Base-by-base conservation (phyloP, 2,113 vertebrate species). In the Siniperca chuatsi region DNA sequence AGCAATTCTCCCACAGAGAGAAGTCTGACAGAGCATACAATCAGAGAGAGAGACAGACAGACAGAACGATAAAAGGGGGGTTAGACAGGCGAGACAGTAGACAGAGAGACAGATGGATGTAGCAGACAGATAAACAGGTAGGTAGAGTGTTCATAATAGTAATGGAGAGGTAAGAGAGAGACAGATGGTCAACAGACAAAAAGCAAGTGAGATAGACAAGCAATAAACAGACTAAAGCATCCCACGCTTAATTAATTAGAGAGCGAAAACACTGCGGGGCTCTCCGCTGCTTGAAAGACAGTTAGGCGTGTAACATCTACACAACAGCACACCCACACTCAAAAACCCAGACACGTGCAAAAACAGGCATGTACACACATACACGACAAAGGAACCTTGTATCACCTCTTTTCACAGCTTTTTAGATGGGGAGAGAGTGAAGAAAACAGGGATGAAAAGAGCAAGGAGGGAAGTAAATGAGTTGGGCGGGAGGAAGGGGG, bases 191-290 rank as follows among this genome's bases (percentile, higher is more conserved):
- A 79, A 25, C 35, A 77, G 50, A 82, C 29, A 73, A 48, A 86
- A 81, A 55, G 54, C 64, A 77, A 90, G 89, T 29, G 13, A 84
- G 81, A 81, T 68, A 85, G 72, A 85, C 62, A 87, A 83, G 87
- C 72, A 79, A 84, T 46, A 81, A 76, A 84, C 66, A 75, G 79
- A 89, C 77, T 81, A 67, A 87, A 87, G 74, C 85, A 86, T 85
- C 84, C 65, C 85, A 92, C 77, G 80, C 89, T 87, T 89, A 89
- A 92, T 92, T 93, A 93, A 93, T 93, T 91, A 92, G 78, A 84
- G 85, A 85, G 83, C 8, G 8, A 88, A 89, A 88, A 83, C 78
- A 91, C 90, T 80, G 87, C 57, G 0, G 79, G 68, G 87, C 85
- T 83, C 42, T 77, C 16, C 29, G 77, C 84, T 83, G 82, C 84